phyloP scores from a whole-genome alignment of 2,113 vertebrate genomes.

The Pomatostomus ruficeps region DNA sequence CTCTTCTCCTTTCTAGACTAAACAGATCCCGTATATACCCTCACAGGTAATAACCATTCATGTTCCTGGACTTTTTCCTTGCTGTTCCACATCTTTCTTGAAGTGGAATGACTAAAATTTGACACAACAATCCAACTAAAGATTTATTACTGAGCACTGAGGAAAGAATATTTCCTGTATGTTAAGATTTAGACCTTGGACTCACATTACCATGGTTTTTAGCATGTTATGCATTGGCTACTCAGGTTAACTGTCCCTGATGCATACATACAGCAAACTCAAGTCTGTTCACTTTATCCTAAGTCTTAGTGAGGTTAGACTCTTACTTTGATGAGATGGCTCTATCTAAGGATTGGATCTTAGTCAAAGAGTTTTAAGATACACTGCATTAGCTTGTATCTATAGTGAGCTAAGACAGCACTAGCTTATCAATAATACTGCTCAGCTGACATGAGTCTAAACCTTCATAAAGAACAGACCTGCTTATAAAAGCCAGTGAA shows the following conservation, averaged over 20 bases:
- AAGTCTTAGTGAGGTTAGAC: neutral
- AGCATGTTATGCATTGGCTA: neutral
- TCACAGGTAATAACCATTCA: conserved; percentile 42
- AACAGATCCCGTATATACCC: conserved; percentile 16
- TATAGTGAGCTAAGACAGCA: neutral
- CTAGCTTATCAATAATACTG: neutral
- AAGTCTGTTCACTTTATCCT: neutral
- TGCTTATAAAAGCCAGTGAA: neutral
- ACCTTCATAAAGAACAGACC: conserved; percentile 1
- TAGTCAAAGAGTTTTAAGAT: conserved; percentile 11
- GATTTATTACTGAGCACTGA: neutral
- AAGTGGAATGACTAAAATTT: neutral
- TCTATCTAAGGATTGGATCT: neutral
- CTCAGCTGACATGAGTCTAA: neutral
- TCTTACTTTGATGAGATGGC: conserved; percentile 1
- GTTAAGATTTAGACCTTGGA: neutral
- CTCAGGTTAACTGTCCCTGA: neutral
- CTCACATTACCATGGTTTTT: neutral
- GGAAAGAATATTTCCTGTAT: neutral
- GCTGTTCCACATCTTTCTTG: neutral
- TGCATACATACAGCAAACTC: neutral
- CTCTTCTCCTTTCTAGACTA: conserved; percentile 63
- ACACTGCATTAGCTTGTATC: neutral
- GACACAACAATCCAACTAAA: neutral
- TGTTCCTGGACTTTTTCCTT: neutral